Percentiles rank a stretch among this genome's conserved stretches.
Conservation (phyloP, 92 coral and sea anemone genomes). For the Porites lobata region DNA sequence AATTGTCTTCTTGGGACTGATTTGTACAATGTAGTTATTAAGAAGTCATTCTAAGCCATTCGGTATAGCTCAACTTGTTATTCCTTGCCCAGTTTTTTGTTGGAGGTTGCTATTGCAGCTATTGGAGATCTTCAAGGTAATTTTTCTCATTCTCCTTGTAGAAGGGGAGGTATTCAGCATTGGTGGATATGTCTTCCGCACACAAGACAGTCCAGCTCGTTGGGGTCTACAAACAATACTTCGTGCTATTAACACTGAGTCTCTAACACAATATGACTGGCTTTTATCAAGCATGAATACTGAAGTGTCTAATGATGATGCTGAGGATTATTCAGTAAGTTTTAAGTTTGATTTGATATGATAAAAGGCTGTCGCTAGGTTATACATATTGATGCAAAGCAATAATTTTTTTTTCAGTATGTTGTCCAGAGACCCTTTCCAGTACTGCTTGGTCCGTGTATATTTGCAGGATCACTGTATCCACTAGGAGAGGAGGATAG, state of each 20-base stretch:
- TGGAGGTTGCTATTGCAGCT: too few relatives aligned
- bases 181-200: slow-evolving; percentile 69
- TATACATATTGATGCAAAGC: too few relatives aligned
- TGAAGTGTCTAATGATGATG: slow-evolving; percentile 27
- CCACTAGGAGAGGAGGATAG: slow-evolving; percentile 37
- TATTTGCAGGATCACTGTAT: slow-evolving; percentile 75
- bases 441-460: slow-evolving; percentile 82
- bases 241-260: slow-evolving; percentile 57
- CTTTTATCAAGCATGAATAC: slow-evolving; percentile 59
- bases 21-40: too few relatives aligned
- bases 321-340: slow-evolving; percentile 64
- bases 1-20: too few relatives aligned
- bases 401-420: slow-evolving; percentile 35
- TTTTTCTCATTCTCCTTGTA: slow-evolving; percentile 1
- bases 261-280: slow-evolving; percentile 70
- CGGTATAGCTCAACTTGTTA: too few relatives aligned
- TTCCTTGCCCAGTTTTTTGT: too few relatives aligned
- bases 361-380: neutral
- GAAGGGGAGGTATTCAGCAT: slow-evolving; percentile 62
- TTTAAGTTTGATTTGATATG: too few relatives aligned
- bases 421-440: slow-evolving; percentile 62
- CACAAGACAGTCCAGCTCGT: slow-evolving; percentile 76
- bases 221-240: slow-evolving; percentile 82
- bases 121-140: too few relatives aligned
- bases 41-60: too few relatives aligned